A percentile compares a stretch with the other conserved stretches of the same genome.
Evolutionary conservation across 1,140 invertebrate species (phyloP).

Genomic region (Aphelenchoides besseyi): DNA sequence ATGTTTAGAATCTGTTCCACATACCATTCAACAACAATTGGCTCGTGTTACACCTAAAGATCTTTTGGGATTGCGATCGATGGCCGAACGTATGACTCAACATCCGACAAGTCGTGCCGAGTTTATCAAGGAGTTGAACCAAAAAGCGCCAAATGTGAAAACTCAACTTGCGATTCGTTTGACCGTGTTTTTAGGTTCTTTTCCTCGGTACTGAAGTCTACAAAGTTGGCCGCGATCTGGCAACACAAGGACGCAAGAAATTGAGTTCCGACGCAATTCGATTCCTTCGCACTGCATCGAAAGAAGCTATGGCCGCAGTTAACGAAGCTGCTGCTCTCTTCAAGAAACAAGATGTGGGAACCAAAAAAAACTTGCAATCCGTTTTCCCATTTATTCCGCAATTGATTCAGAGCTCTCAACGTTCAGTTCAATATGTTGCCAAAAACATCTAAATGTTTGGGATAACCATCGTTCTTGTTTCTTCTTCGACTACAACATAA

Average conservation of each 20-base stretch:
- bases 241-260: neutral
- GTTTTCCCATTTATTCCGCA: conserved; percentile 11
- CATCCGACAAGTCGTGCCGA: neutral
- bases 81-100: neutral
- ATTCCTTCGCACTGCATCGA: neutral
- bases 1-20: neutral
- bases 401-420: neutral
- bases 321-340: conserved; percentile 7
- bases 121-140: conserved; percentile 6
- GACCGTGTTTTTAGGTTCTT: no score
- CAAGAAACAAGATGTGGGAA: conserved; percentile 8
- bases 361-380: neutral
- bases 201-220: conserved; percentile 11
- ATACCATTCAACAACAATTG: neutral
- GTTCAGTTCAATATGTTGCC: conserved; percentile 1
- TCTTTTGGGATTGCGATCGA: neutral
- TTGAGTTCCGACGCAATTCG: neutral
- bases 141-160: neutral
- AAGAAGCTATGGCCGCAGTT: neutral
- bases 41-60: neutral
- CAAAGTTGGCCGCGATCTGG: conserved; percentile 2
- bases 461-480: no score
- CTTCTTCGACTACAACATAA: no score
- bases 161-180: no score
- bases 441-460: conserved; percentile 8